A percentile compares a stretch with the other conserved stretches of the same genome.
These are phyloP conservation scores for Hyperoodon ampullatus DNA, from an alignment of 2,113 vertebrate genomes.

Conservation along the genomic window DNA sequence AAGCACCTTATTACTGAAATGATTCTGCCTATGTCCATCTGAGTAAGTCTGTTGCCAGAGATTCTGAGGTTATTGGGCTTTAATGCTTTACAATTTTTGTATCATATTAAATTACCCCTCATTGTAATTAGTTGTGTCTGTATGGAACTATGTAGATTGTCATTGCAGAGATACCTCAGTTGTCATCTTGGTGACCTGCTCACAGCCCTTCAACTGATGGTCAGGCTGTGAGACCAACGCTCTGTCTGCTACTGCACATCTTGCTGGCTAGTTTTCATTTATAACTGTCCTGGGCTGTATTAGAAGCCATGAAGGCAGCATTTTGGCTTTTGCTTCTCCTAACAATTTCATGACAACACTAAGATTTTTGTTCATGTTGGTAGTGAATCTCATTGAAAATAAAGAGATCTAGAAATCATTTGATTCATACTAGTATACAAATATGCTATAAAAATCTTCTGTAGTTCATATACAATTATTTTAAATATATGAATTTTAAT, in stretches of 20 bases:
- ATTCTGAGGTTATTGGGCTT: not conserved
- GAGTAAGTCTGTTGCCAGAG: not conserved
- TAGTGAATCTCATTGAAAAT: not conserved
- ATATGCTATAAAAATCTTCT: not conserved
- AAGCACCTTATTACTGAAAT: too few species aligned
- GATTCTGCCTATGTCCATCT: not conserved
- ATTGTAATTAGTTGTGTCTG: not conserved
- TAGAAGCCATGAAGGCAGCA: rapidly evolving
- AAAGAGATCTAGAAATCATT: not conserved
- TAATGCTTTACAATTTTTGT: too few species aligned
- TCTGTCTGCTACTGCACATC: rapidly evolving
- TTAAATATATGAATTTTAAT: not conserved
- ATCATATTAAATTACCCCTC: rapidly evolving
- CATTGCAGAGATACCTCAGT: rapidly evolving
- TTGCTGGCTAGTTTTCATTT: not conserved
- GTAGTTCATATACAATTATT: not conserved
- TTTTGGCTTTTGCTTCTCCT: not conserved
- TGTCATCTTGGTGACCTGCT: too few species aligned
- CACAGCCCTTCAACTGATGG: rapidly evolving
- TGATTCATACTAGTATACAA: not conserved
- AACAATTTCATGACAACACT: not conserved
- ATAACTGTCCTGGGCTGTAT: too few species aligned
- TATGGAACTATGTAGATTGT: rapidly evolving
- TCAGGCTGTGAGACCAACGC: rapidly evolving
- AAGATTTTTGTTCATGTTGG: not conserved